Evolutionary conservation across 2,888 invertebrate species (phyloP), one percentile per base, ranked within the genome.

Genomic region (Macrophya alboannulata): DNA sequence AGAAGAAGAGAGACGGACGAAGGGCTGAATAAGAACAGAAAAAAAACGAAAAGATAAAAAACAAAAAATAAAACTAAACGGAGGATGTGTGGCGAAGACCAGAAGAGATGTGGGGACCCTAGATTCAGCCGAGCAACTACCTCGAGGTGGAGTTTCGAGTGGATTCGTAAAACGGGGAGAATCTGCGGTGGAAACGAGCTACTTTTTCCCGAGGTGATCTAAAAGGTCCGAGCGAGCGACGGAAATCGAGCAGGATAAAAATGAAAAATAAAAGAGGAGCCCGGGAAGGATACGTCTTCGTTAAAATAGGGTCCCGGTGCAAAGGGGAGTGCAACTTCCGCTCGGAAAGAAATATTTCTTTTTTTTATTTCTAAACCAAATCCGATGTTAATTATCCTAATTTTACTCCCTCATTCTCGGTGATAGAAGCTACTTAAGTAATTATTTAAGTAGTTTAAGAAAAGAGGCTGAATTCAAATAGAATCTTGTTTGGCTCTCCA

Each of bases 361-460:
- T 43, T 37, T 77, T 74, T 77, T 12, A 74, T 45, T 77, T 51
- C 81, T 81, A 43, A 62, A 40, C 59, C 10, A 59, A 81, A 62
- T 62, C 62, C 43, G n/a, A 43, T 21, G 25, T 8, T 40, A 43
- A 81, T 81, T 81, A 81, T 81, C 62, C 17, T 40, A 81, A 81
- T 81, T 81, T 81, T 12, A 62, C 59, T 81, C 51, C 43, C 37
- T 15, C 59, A 21, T n/a, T 15, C n/a, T 21, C 62, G 43, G 43
- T 31, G 37, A 15, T n/a, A 40, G n/a, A n/a, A 62, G 74, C 74
- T 59, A 40, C 59, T 59, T 43, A 62, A 81, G 81, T 81, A 21
- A 62, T 81, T 81, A 81, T 81, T 62, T 21, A n/a, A n/a, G 62
- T 21, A 81, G 62, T 59, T 62, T 25, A 81, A 43, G 25, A 43